These are phyloP conservation scores for Condylura cristata DNA, from an alignment of 2,113 vertebrate genomes.

Conservation along the genomic window DNA sequence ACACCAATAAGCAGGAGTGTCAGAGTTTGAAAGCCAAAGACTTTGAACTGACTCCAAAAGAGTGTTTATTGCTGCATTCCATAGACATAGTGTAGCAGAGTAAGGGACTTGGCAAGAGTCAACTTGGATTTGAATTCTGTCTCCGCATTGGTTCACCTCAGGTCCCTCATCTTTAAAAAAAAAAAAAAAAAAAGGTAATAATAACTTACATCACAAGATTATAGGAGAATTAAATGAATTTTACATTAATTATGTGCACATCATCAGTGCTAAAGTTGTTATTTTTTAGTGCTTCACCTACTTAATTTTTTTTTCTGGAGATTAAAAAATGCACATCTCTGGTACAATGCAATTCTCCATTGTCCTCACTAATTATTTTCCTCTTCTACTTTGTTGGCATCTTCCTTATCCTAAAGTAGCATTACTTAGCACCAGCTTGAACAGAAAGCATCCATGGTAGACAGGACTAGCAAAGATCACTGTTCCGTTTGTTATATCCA, in stretches of 20 bases:
- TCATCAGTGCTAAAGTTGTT: neutral
- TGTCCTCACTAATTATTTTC: neutral
- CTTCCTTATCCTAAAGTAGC: neutral
- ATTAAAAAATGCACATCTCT: neutral
- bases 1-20: neutral
- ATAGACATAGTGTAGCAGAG: neutral
- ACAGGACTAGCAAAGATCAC: neutral
- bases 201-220: neutral
- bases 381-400: constrained; percentile 28
- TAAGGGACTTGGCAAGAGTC: neutral
- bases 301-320: neutral
- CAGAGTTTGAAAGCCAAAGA: neutral
- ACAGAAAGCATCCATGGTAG: neutral
- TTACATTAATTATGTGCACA: neutral
- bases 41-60: neutral
- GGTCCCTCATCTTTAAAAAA: neutral
- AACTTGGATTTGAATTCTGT: neutral
- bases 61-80: neutral
- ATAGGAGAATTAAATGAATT: neutral
- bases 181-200: neutral
- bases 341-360: neutral
- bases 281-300: neutral
- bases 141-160: neutral
- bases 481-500: neutral
- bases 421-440: constrained; percentile 20